phyloP scores from a whole-genome alignment of 2,888 invertebrate genomes.

The Galerucella calmariensis region DNA sequence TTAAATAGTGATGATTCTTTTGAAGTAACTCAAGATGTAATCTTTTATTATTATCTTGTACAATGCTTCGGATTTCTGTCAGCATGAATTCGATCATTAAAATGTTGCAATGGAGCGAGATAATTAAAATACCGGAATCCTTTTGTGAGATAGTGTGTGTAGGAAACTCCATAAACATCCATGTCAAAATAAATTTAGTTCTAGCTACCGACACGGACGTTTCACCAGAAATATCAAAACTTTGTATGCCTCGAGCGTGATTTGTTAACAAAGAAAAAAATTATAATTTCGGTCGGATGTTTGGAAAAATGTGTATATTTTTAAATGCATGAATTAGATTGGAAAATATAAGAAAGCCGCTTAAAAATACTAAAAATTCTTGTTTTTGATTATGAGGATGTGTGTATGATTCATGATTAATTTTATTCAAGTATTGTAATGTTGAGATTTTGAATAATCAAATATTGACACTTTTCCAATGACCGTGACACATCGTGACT shows the following conservation, averaged over 20 bases:
- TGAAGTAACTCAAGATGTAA: background rate
- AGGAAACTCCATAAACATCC: conserved; percentile 4
- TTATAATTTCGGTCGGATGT: too few species aligned
- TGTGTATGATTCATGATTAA: too few species aligned
- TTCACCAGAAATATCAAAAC: background rate
- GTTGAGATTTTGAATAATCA: too few species aligned
- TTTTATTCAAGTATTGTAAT: too few species aligned
- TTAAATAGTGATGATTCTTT: background rate
- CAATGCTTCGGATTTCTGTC: background rate
- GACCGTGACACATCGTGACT: too few species aligned
- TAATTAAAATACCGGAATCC: conserved; percentile 4
- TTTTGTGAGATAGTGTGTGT: conserved; percentile 4
- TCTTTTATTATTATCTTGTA: background rate
- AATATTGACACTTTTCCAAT: too few species aligned
- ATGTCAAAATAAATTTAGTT: conserved; percentile 8
- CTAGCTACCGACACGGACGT: background rate
- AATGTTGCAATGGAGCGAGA: background rate
- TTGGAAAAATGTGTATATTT: too few species aligned
- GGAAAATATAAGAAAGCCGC: too few species aligned
- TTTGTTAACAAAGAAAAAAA: too few species aligned
- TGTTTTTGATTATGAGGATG: too few species aligned
- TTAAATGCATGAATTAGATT: too few species aligned
- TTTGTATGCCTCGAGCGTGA: background rate
- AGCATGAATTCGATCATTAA: background rate
- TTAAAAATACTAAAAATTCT: too few species aligned